A percentile compares a stretch with the other conserved stretches of the same genome.
Conservation (phyloP, 2,888 invertebrate species). For the Tuberolachnus salignus region DNA sequence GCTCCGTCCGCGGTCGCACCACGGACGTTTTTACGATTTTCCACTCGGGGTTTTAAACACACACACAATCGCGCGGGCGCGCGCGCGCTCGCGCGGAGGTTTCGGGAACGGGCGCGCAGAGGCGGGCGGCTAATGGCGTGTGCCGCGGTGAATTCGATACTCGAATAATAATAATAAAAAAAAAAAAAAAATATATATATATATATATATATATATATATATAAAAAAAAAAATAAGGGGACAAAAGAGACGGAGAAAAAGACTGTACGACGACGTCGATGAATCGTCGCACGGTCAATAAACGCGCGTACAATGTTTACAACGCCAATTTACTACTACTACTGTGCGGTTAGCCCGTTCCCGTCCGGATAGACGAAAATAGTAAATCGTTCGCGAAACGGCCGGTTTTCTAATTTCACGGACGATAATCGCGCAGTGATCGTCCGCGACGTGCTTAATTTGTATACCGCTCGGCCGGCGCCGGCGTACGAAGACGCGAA, state of each 20-base stretch:
- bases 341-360: no score
- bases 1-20: not conserved
- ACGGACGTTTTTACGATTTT: slow-evolving; percentile 13
- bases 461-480: no score
- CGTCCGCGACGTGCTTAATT: no score
- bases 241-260: no score
- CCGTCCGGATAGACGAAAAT: no score
- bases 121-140: not conserved
- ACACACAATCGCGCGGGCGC: not conserved
- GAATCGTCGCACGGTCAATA: not conserved
- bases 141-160: slow-evolving; percentile 6
- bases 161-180: slow-evolving; percentile 6
- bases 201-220: not conserved
- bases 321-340: not conserved
- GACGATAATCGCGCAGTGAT: no score
- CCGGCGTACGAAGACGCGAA: no score
- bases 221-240: not conserved
- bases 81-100: not conserved
- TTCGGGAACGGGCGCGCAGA: no score
- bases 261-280: no score
- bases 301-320: not conserved
- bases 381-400: no score
- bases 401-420: no score
- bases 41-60: not conserved
- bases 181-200: not conserved